These are phyloP conservation scores for Hypotaenidia philippensis DNA, from an alignment of 2,797 vertebrate species.

Conservation along the genomic window DNA sequence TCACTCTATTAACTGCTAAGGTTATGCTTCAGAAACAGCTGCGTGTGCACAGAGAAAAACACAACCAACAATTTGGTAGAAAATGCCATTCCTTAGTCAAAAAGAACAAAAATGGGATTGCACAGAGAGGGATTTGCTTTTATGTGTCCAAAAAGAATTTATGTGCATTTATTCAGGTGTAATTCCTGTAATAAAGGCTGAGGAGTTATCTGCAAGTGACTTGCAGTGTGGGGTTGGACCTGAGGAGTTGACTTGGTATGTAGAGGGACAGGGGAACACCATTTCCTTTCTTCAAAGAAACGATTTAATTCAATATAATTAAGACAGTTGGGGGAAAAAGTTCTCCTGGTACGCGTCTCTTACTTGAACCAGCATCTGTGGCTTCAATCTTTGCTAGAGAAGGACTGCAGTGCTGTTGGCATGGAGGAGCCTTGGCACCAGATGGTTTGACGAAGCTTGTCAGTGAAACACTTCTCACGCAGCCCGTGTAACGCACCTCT, in stretches of 20 bases:
- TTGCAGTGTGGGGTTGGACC: neutral
- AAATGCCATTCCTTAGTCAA: neutral
- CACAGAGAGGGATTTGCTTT: neutral
- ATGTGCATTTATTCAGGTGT: neutral
- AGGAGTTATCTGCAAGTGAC: neutral
- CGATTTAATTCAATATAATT: neutral
- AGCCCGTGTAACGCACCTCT: too few species aligned
- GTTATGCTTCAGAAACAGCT: neutral
- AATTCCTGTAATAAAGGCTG: neutral
- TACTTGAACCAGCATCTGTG: neutral
- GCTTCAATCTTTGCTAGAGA: accelerated
- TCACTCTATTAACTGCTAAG: neutral
- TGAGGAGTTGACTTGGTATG: neutral
- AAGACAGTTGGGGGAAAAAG: neutral
- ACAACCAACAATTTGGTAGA: neutral
- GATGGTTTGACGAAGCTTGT: neutral
- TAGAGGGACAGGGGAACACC: neutral
- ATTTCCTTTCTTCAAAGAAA: neutral
- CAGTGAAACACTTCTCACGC: neutral
- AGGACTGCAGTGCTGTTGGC: neutral
- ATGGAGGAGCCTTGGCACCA: accelerated
- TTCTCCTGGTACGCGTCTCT: neutral
- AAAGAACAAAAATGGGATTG: neutral
- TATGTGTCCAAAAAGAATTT: neutral
- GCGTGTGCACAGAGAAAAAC: neutral